A percentile compares a stretch with the other conserved stretches of the same genome.
These are phyloP conservation scores for Drosophila rhopaloa DNA, from an alignment of 1,140 invertebrate genomes.

Conservation along the genomic window DNA sequence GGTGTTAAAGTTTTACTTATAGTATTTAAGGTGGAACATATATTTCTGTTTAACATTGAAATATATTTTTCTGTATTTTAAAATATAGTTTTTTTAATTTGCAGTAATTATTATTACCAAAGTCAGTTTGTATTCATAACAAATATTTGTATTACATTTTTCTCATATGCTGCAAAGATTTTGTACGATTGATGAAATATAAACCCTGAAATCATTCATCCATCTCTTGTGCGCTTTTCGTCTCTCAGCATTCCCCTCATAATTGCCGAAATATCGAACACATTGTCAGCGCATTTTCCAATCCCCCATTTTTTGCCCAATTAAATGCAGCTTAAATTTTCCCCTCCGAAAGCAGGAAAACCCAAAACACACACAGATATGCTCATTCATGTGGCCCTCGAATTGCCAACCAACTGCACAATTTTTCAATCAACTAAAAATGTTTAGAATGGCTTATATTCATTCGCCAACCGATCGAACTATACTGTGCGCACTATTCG, in stretches of 20 bases:
- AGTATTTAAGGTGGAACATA: neutral
- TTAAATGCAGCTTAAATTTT: conserved; percentile 75
- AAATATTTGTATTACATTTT: no score
- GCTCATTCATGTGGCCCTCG: conserved; percentile 14
- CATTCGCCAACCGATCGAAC: conserved; percentile 64
- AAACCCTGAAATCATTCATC: neutral
- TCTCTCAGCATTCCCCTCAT: conserved; percentile 3
- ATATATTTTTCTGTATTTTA: no score
- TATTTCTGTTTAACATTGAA: no score
- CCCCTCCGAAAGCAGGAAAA: conserved; percentile 4
- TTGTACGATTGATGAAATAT: neutral
- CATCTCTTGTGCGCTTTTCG: neutral
- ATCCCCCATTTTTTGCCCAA: conserved; percentile 56
- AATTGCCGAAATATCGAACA: conserved; percentile 23
- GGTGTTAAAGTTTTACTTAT: neutral
- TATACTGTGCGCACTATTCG: conserved; percentile 9
- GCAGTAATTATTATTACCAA: no score
- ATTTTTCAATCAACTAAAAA: conserved; percentile 83
- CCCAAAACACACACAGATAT: conserved; percentile 2
- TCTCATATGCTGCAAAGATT: neutral
- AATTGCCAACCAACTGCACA: conserved; percentile 78
- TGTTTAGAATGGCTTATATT: conserved; percentile 78
- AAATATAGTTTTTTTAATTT: no score
- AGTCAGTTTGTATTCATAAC: no score
- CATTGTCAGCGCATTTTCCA: conserved; percentile 57